Percentiles rank a stretch among this genome's conserved stretches.
Conservation (phyloP, 2,888 invertebrate species). For the Parelbella ahira region DNA sequence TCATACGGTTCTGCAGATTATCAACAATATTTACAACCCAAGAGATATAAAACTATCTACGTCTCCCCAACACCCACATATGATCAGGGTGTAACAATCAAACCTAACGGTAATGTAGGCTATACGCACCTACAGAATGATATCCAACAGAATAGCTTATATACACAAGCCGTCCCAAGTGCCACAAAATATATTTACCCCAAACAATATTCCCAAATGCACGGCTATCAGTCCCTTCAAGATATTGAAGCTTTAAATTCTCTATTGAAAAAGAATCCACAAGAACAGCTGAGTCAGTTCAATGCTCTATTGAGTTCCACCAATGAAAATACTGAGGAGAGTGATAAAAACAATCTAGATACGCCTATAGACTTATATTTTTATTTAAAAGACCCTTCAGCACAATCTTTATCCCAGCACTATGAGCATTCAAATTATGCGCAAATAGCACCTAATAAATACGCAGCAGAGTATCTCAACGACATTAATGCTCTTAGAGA, state of each 20-base stretch:
- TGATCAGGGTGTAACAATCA: constrained; percentile 64
- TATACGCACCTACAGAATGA: constrained; percentile 37
- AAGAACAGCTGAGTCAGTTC: constrained; percentile 70
- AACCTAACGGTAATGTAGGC: constrained; percentile 60
- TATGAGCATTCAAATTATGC: constrained; percentile 42
- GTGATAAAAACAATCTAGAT: constrained; percentile 38
- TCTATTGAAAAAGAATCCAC: constrained; percentile 68
- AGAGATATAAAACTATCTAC: constrained; percentile 47
- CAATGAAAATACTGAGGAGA: constrained; percentile 36
- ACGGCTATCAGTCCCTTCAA: constrained; percentile 54
- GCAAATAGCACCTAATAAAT: constrained; percentile 42
- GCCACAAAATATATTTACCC: constrained; percentile 52
- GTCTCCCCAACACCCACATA: constrained; percentile 50
- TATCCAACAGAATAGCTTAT: constrained; percentile 36
- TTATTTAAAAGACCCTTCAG: constrained; percentile 52
- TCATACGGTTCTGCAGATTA: constrained; percentile 59
- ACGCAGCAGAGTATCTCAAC: constrained; percentile 43
- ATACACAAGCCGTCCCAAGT: constrained; percentile 52
- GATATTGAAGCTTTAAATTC: constrained; percentile 67
- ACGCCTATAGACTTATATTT: constrained; percentile 61
- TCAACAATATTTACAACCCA: constrained; percentile 46
- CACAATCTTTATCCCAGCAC: constrained; percentile 35
- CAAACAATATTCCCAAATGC: constrained; percentile 55
- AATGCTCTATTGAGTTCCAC: constrained; percentile 61
- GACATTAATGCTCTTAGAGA: constrained; percentile 42